phyloP scores from a whole-genome alignment of 2,888 invertebrate genomes.

The Fragum fragum region DNA sequence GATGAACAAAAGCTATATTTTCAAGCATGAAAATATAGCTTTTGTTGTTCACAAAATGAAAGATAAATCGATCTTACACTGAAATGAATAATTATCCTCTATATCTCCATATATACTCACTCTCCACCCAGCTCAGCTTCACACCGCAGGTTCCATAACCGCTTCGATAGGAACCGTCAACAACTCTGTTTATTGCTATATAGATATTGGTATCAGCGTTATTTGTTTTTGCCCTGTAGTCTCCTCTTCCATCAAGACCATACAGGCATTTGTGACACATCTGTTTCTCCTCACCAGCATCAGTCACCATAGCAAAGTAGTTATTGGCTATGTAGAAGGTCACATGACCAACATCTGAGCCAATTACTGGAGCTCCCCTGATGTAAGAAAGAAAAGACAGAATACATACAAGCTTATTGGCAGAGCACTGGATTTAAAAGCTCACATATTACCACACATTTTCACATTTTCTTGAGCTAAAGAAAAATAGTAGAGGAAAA shows the following conservation, averaged over 20 bases:
- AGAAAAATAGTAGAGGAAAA: too few relatives aligned
- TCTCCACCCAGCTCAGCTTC: conserved; percentile 14
- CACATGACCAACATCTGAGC: not conserved
- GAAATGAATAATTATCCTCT: too few relatives aligned
- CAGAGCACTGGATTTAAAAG: too few relatives aligned
- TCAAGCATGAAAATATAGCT: too few relatives aligned
- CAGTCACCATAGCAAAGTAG: not conserved
- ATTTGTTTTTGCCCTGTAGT: not conserved
- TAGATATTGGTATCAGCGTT: conserved; percentile 5
- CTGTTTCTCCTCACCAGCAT: not conserved
- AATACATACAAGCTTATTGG: too few relatives aligned
- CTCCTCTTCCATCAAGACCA: conserved; percentile 15
- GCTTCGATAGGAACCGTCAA: not conserved
- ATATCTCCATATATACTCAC: too few relatives aligned
- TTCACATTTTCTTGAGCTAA: too few relatives aligned
- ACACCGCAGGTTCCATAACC: conserved; percentile 1
- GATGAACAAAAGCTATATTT: too few relatives aligned
- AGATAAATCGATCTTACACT: too few relatives aligned
- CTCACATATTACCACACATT: too few relatives aligned
- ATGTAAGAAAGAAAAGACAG: too few relatives aligned
- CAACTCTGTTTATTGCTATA: conserved; percentile 4
- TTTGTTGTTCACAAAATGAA: too few relatives aligned
- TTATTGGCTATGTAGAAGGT: conserved; percentile 23
- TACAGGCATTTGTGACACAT: conserved; percentile 19
- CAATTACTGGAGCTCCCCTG: not conserved